Base-by-base conservation (phyloP, 2,113 vertebrate genomes). In the Dromiciops gliroides region DNA sequence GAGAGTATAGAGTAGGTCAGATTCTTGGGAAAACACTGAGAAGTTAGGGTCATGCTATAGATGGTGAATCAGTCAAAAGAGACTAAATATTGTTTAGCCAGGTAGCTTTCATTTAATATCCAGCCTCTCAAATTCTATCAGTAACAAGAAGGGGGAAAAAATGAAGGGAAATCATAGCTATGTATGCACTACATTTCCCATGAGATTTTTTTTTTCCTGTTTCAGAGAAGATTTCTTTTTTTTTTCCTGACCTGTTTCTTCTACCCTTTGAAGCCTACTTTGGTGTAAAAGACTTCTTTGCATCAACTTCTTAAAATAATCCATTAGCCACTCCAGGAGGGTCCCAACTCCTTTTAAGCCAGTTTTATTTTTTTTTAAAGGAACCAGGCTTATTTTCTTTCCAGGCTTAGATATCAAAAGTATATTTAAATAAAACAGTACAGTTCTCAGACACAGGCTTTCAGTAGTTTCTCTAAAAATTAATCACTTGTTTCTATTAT, bases 291-390 rank as follows among this genome's bases (percentile, higher is more conserved):
- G 6, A 51, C 7, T 48, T 51, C 56, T 92, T 89, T 51, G 90
- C 50, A 94, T 96, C 47, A 96, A 44, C 67, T 90, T 51, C 52
- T 93, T 37, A 28, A 51, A n/a, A 31, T 89, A 14, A 51, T 94
- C 90, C 24, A 67, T 48, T 83, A 48, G n/a, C 44, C 88, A 9
- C 25, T 93, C 44, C 92, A 91, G 90, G 93, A 44, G 44, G 67
- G 50, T 3, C 8, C 49, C 10, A 50, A 2, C 1, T n/a, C 89
- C 83, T 49, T 26, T 91, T 26, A 94, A 44, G 44, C 10, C 28
- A 89, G 24, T 14, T 22, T 90, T 75, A 48, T 22, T 92, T 0
- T 48, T 19, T 96, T 37, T 89, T 95, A 47, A 53, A 75, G 0
- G 19, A 44, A 83, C n/a, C 49, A 0, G 49, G 19, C 90, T 25